These are phyloP conservation scores for Merluccius polli DNA, from an alignment of 2,797 vertebrate species.

Conservation along the genomic window DNA sequence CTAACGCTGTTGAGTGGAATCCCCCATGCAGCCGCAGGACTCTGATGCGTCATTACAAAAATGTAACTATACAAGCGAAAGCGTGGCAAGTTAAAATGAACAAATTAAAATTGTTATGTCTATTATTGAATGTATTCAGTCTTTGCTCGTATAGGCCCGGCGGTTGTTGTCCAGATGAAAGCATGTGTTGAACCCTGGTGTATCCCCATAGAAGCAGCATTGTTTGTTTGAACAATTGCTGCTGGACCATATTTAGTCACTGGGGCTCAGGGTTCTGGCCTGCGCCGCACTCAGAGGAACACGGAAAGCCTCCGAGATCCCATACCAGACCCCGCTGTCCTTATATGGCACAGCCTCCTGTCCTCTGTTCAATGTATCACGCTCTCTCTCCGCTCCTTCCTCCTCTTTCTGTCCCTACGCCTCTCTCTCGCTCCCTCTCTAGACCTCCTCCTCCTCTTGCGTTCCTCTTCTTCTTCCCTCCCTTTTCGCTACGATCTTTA, in stretches of 20 bases:
- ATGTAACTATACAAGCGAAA: too few relatives aligned
- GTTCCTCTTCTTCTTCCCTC: constrained; percentile 37
- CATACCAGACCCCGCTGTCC: constrained; percentile 81
- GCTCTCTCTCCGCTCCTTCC: constrained; percentile 48
- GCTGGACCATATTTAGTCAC: constrained; percentile 98
- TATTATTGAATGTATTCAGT: background rate
- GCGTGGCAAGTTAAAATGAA: too few relatives aligned
- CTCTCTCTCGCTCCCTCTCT: background rate
- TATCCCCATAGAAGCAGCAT: constrained; percentile 51
- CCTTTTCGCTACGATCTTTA: constrained; percentile 8
- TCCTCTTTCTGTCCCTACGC: background rate
- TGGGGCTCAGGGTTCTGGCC: constrained; percentile 62
- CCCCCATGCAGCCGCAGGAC: background rate
- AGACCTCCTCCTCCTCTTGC: constrained; percentile 26
- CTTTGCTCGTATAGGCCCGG: background rate
- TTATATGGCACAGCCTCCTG: constrained; percentile 77
- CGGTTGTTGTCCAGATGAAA: constrained; percentile 24
- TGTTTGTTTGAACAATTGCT: constrained; percentile 69
- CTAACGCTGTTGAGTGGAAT: background rate
- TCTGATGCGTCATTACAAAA: background rate
- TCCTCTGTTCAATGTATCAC: constrained; percentile 61
- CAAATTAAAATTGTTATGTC: background rate
- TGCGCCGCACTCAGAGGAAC: constrained; percentile 69
- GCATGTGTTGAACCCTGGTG: constrained; percentile 49
- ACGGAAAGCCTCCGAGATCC: constrained; percentile 88